Evolutionary conservation across 2,113 vertebrate species (phyloP), one percentile per base, ranked within the genome.

Genomic region (Ctenomys sociabilis): DNA sequence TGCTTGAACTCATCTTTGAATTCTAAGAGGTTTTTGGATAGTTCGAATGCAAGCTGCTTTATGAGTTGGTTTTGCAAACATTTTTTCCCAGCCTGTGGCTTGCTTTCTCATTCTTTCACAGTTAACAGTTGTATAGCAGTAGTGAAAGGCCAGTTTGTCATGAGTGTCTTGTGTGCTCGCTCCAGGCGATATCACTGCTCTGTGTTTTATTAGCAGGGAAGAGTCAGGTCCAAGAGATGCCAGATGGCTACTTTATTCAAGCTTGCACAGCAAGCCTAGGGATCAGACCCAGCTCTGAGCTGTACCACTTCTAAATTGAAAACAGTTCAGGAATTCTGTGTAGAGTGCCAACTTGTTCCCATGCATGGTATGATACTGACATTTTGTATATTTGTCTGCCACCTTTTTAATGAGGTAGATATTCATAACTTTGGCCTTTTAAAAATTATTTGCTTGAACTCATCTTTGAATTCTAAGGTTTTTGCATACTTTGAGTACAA

Each of bases 41-140:
- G 61, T 86, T 95, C 92, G 43, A 22, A 54, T 72, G 54, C 5
- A 7, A 45, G 43, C 49, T 11, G 37, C 49, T 82, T 95, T 75
- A 92, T 92, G 63, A 89, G 43, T 72, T 24, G 35, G 7, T 2
- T 95, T 93, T 78, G 78, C n/a, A 94, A 82, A 52, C 82, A 40
- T 81, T 86, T 83, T 89, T 63, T 92, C 13, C 35, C 30, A 93
- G 19, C 85, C 77, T 85, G 17, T 80, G 84, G 12, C 12, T 78
- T 85, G 14, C 72, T 68, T 86, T 94, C 85, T 86, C 45, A n/a
- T 77, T 77, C 35, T 73, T 30, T 78, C 45, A 19, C 17, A 75
- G 81, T 91, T 83, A 77, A 57, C 6, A 73, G 45, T 68, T 83
- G 94, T 85, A 85, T 9, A n/a, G 57, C n/a, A 80, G 16, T 24